A percentile compares a stretch with the other conserved stretches of the same genome.
Conservation (phyloP, 1,140 invertebrate species). For the Hormaphis cornu region DNA sequence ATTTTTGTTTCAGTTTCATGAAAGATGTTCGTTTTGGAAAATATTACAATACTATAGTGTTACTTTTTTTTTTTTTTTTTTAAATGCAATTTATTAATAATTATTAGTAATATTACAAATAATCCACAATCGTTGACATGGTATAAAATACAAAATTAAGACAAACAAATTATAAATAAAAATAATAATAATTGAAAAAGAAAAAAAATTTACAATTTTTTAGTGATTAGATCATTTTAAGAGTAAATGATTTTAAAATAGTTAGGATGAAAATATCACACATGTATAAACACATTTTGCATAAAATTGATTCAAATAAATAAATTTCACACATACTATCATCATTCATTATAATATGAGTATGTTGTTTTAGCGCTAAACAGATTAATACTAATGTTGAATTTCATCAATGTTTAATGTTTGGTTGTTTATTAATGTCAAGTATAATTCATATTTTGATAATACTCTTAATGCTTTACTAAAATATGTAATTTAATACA, state of each 20-base stretch:
- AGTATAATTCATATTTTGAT: not conserved
- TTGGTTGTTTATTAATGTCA: not conserved
- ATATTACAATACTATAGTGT: conserved; percentile 10
- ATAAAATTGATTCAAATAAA: conserved; percentile 6
- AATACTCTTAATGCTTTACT: not conserved
- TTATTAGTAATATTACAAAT: not conserved
- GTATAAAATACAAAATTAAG: conserved; percentile 14
- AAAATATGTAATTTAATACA: conserved; percentile 14
- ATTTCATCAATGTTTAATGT: conserved; percentile 10
- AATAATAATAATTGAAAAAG: not conserved
- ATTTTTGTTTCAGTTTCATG: not conserved
- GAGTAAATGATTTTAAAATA: conserved; percentile 15
- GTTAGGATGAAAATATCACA: not conserved
- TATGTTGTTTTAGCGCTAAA: not conserved
- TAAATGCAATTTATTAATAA: conserved; percentile 4
- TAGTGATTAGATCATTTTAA: not conserved
- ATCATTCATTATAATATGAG: not conserved
- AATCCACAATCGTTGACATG: not conserved
- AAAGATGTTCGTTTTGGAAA: conserved; percentile 20
- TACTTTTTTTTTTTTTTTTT: conserved; percentile 4
- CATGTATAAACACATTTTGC: conserved; percentile 16
- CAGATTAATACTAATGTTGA: not conserved
- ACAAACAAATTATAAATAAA: conserved; percentile 9
- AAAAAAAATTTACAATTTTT: conserved; percentile 12
- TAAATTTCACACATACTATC: not conserved